These are phyloP conservation scores for Chlorospingus flavigularis DNA, from an alignment of 2,797 vertebrate species.

Conservation along the genomic window DNA sequence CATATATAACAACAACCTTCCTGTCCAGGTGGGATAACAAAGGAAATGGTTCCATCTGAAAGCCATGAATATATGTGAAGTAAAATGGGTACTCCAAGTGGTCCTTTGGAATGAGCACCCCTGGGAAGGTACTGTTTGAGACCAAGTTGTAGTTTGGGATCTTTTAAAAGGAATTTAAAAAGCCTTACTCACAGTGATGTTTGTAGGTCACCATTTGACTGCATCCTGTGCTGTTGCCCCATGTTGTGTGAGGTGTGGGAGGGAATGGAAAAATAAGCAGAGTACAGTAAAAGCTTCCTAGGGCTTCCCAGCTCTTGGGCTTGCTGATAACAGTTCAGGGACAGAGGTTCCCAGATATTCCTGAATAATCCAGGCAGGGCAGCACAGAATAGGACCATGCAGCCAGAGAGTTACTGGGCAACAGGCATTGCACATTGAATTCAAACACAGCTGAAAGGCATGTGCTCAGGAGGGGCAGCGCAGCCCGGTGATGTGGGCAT, in stretches of 20 bases:
- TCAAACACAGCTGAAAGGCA: neutral
- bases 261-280: neutral
- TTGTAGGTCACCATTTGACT: neutral
- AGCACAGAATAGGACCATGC: neutral
- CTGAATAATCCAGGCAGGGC: neutral
- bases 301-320: neutral
- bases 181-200: neutral
- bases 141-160: neutral
- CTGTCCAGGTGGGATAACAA: neutral
- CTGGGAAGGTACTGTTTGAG: neutral
- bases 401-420: neutral
- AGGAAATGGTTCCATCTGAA: neutral
- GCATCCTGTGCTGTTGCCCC: neutral
- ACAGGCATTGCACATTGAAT: neutral
- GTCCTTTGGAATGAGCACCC: neutral
- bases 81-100: neutral
- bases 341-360: neutral
- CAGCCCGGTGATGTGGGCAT: rapidly evolving
- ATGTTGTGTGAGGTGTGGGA: neutral
- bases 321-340: neutral
- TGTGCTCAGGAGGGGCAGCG: rapidly evolving
- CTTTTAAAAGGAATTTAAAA: neutral
- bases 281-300: neutral
- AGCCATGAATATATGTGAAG: neutral
- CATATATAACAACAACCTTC: neutral